A percentile compares a stretch with the other conserved stretches of the same genome.
These are phyloP conservation scores for Parapsyche elsis DNA, from an alignment of 1,140 invertebrate species.

Conservation along the genomic window DNA sequence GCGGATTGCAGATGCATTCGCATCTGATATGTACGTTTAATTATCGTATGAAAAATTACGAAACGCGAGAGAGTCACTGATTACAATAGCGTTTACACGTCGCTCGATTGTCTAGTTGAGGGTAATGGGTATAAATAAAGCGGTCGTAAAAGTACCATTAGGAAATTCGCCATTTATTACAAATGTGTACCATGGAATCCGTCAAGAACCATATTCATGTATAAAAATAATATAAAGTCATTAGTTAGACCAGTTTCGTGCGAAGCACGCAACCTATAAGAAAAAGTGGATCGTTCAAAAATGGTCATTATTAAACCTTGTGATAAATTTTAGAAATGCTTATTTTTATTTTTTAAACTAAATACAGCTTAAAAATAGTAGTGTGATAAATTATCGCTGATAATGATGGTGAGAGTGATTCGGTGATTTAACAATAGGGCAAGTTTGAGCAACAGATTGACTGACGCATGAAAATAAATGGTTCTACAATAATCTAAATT, in stretches of 20 bases:
- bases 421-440: background rate
- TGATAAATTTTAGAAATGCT: too few relatives aligned
- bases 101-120: background rate
- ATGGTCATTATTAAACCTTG: background rate
- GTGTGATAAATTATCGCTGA: too few relatives aligned
- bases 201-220: background rate
- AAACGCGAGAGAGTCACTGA: background rate
- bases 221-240: constrained; percentile 7
- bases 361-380: too few relatives aligned
- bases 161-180: constrained; percentile 12
- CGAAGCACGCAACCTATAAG: background rate
- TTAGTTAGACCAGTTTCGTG: constrained; percentile 19
- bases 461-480: too few relatives aligned
- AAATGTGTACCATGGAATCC: background rate
- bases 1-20: too few relatives aligned
- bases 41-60: constrained; percentile 10
- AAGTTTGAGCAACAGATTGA: too few relatives aligned
- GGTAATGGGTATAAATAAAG: background rate
- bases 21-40: background rate
- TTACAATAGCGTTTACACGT: constrained; percentile 1
- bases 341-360: too few relatives aligned
- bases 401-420: background rate
- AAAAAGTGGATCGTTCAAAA: constrained; percentile 8
- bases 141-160: constrained; percentile 6
- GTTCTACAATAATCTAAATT: too few relatives aligned